These are phyloP conservation scores for Pseudorhiza aurosa DNA, from an alignment of 30 jellyfish, hydroid and myxozoan genomes.

Conservation along the genomic window DNA sequence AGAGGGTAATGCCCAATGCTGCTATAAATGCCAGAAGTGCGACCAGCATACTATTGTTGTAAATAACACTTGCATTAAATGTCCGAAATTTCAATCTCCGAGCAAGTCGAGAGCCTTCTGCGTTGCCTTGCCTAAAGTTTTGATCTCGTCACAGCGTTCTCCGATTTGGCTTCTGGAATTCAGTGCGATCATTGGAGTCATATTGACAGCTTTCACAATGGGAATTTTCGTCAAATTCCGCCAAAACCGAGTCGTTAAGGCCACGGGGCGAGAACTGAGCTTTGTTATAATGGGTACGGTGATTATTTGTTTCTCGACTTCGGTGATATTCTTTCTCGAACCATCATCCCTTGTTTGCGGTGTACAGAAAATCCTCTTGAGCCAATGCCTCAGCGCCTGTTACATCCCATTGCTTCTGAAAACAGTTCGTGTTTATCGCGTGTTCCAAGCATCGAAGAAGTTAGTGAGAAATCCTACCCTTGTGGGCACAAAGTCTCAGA, in stretches of 20 bases:
- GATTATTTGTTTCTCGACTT: conserved; percentile 4
- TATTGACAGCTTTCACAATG: not conserved
- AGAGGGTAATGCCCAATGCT: conserved; percentile 11
- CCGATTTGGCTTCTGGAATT: not conserved
- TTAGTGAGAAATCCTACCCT: conserved; percentile 22
- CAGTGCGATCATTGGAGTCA: conserved; percentile 16
- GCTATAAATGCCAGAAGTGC: conserved; percentile 70
- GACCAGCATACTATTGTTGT: not conserved
- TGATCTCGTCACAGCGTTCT: not conserved
- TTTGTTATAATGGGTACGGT: conserved; percentile 26
- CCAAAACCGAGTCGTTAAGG: conserved; percentile 7
- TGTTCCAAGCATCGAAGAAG: conserved; percentile 44
- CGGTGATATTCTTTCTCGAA: conserved; percentile 16
- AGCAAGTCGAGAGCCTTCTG: conserved; percentile 1
- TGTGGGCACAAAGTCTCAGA: conserved; percentile 66
- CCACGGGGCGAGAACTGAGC: conserved; percentile 64
- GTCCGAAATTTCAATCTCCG: conserved; percentile 14
- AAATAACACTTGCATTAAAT: conserved; percentile 56
- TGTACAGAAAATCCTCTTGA: conserved; percentile 38
- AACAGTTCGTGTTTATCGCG: conserved; percentile 59
- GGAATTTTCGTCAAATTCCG: conserved; percentile 19
- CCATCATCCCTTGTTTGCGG: conserved; percentile 48
- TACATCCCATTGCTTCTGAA: conserved; percentile 62
- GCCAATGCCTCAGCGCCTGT: conserved; percentile 37
- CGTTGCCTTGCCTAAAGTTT: conserved; percentile 11